Evolutionary conservation across 2,888 invertebrate genomes (phyloP), one percentile per base, ranked within the genome.

Genomic region (Aproaerema taeniolella): DNA sequence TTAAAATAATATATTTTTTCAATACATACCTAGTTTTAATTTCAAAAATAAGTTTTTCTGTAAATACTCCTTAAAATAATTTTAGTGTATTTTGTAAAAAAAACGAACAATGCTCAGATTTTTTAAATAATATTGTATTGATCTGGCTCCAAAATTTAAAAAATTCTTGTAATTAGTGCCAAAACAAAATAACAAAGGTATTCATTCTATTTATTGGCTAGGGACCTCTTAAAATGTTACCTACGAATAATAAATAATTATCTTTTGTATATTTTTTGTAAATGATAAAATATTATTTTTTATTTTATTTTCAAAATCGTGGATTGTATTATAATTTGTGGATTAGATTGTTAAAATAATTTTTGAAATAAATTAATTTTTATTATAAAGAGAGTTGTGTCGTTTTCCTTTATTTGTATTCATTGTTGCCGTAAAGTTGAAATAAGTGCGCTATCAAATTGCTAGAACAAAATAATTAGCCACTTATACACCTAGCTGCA

Each of bases 301-400:
- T 31, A 14, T 61, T 65, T 69, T 60, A 45, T 57, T 65, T 61
- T 68, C 51, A 49, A 63, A 61, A 61, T 56, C 63, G 66, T 61
- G 55, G 58, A 67, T 66, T 79, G 64, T 68, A 57, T 55, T 58
- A 55, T 61, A 61, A 52, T 57, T 58, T 51, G 50, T 55, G 41
- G 45, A 52, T 53, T 57, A 53, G 52, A 55, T 54, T 65, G 66
- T 67, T 66, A 68, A 67, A 71, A 70, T 73, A 67, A 68, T 65
- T 75, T 73, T 74, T 72, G 57, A 53, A 79, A 73, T 79, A 76
- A 76, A 80, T 70, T 67, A 69, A 71, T 72, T 73, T 78, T 72
- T 40, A 38, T 40, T 39, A 44, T 16, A 30, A 31, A 15, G 2
- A n/a, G 31, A n/a, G n/a, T n/a, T n/a, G n/a, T n/a, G n/a, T n/a